Conservation (phyloP, 2,797 vertebrate species). For the Saxicola maurus region DNA sequence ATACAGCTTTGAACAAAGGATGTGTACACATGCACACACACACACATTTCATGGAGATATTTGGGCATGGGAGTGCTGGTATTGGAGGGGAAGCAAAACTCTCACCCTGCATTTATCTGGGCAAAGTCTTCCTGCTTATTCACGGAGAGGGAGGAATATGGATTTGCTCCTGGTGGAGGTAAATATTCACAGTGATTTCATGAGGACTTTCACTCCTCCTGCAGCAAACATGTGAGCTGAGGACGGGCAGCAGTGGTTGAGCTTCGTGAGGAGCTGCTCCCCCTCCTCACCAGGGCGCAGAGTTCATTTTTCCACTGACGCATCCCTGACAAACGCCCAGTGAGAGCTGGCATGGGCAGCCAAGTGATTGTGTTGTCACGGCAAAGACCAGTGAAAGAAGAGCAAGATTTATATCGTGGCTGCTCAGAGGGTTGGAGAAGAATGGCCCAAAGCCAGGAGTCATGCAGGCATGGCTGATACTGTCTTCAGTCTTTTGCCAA, state of each 20-base stretch:
- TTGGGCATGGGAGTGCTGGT: background rate
- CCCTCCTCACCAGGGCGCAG: background rate
- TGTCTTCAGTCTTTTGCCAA: conserved; percentile 6
- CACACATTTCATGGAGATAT: background rate
- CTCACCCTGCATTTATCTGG: background rate
- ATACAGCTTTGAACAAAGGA: background rate
- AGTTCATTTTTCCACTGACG: conserved; percentile 37
- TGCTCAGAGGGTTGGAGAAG: background rate
- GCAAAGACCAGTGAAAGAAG: conserved; percentile 32
- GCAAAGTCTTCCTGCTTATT: background rate
- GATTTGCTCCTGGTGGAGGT: background rate
- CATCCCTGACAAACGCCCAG: conserved; percentile 21
- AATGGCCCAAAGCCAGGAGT: conserved; percentile 24
- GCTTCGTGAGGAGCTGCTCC: background rate
- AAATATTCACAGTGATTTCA: background rate
- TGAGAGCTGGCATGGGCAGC: background rate
- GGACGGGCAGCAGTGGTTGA: background rate
- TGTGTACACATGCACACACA: background rate
- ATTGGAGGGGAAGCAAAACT: background rate
- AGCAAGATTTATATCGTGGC: conserved; percentile 32
- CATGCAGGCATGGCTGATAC: conserved; percentile 26
- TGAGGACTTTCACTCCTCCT: background rate
- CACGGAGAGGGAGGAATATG: fast-evolving
- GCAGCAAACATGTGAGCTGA: background rate
- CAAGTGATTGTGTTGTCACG: conserved; percentile 53